Percentiles rank a stretch among this genome's conserved stretches.
phyloP scores from a whole-genome alignment of 1,140 invertebrate genomes.

The Pissodes strobi region DNA sequence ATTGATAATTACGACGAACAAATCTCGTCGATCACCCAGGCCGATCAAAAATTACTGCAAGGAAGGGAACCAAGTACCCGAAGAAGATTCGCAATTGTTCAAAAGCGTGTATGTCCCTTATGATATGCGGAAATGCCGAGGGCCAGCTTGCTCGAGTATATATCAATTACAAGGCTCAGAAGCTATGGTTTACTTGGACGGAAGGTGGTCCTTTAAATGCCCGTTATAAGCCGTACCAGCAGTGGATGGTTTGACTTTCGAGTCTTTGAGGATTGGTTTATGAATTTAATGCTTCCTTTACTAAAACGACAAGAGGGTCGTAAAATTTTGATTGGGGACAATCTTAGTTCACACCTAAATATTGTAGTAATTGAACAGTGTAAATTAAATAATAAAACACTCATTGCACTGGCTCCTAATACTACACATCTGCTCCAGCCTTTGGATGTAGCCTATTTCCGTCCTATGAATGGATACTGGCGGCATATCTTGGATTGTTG shows the following conservation, averaged over 20 bases:
- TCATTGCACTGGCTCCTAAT: constrained; percentile 54
- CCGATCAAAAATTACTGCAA: constrained; percentile 7
- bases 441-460: too few relatives aligned
- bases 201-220: constrained; percentile 46
- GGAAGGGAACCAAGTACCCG: constrained; percentile 15
- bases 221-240: constrained; percentile 51
- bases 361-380: constrained; percentile 49
- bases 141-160: constrained; percentile 50
- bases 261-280: too few relatives aligned
- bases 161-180: constrained; percentile 54
- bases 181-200: constrained; percentile 53
- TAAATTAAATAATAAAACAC: constrained; percentile 50
- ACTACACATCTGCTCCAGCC: constrained; percentile 52
- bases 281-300: constrained; percentile 37
- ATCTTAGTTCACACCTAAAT: constrained; percentile 52
- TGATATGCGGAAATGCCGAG: too few relatives aligned
- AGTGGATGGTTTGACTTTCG: constrained; percentile 45
- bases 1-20: constrained; percentile 24
- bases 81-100: too few relatives aligned
- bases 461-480: constrained; percentile 54
- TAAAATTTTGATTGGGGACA: too few relatives aligned
- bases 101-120: neutral
- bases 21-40: constrained; percentile 20
- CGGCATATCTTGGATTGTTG: constrained; percentile 43
- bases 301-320: too few relatives aligned